A percentile compares a stretch with the other conserved stretches of the same genome.
Conservation (phyloP, 2,888 invertebrate genomes). For the Germaria angustata region DNA sequence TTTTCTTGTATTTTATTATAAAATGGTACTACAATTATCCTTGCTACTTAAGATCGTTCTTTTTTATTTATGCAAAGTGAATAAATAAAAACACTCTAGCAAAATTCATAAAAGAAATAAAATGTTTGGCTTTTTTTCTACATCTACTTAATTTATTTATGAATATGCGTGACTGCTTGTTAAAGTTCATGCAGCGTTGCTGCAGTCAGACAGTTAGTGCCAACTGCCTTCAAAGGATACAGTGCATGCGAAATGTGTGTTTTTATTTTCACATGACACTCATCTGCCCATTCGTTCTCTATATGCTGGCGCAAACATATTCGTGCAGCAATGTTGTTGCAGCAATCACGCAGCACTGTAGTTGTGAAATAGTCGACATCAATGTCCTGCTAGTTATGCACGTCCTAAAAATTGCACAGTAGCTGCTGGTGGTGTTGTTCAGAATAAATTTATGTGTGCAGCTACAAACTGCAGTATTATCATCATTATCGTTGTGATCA, state of each 20-base stretch:
- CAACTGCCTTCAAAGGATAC: not conserved
- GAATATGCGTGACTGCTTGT: constrained; percentile 58
- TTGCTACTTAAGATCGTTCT: too few relatives aligned
- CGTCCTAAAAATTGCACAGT: constrained; percentile 51
- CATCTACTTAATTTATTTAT: constrained; percentile 43
- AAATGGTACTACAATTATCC: too few relatives aligned
- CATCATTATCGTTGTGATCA: constrained; percentile 24
- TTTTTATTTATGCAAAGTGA: not conserved
- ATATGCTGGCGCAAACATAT: not conserved
- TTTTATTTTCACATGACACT: constrained; percentile 23
- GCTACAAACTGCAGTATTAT: constrained; percentile 16
- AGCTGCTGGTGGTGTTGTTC: constrained; percentile 42
- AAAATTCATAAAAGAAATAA: not conserved
- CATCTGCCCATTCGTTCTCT: not conserved
- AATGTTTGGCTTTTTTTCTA: not conserved
- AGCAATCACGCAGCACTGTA: not conserved
- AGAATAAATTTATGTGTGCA: constrained; percentile 11
- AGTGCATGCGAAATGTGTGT: constrained; percentile 34
- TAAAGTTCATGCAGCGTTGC: constrained; percentile 11
- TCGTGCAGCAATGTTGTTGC: not conserved
- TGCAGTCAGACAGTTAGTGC: constrained; percentile 1
- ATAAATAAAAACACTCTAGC: not conserved
- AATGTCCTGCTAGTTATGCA: constrained; percentile 21
- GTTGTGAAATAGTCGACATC: not conserved
- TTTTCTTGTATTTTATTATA: too few relatives aligned